A percentile compares a stretch with the other conserved stretches of the same genome.
These are phyloP conservation scores for Ommatoiulus sabulosus DNA, from an alignment of 2,888 invertebrate genomes.

Conservation along the genomic window DNA sequence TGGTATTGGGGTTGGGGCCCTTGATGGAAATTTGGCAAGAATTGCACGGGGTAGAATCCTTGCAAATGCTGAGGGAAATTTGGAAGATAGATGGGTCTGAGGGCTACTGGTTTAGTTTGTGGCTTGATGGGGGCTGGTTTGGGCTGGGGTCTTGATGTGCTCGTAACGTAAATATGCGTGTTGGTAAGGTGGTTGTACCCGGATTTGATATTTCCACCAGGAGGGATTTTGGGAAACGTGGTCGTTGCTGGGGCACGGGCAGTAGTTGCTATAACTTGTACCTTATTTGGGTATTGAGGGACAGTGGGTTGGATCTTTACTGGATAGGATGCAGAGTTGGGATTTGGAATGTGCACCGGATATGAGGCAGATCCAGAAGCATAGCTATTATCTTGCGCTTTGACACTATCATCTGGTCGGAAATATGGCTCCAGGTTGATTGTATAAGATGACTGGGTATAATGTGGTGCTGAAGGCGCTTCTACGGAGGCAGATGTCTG, in stretches of 20 bases:
- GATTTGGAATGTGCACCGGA: conserved; percentile 12
- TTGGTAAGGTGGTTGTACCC: conserved; percentile 10
- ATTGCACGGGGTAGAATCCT: neutral
- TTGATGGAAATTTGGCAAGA: neutral
- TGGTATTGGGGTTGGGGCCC: neutral
- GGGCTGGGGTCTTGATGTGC: neutral
- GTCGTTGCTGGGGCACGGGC: neutral
- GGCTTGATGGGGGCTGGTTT: conserved; percentile 31
- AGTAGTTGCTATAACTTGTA: neutral
- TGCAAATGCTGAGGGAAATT: conserved; percentile 28
- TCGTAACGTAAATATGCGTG: neutral
- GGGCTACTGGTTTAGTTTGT: neutral
- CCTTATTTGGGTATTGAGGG: neutral
- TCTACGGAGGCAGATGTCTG: conserved; percentile 23
- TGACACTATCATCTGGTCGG: neutral
- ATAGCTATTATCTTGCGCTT: neutral
- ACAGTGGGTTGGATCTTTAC: neutral
- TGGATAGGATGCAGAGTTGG: neutral
- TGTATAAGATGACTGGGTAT: conserved; percentile 37
- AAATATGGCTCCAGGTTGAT: conserved; percentile 7
- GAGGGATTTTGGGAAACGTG: neutral
- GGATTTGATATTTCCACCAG: neutral
- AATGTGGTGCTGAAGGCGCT: neutral
- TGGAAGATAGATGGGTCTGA: neutral
- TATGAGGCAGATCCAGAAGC: conserved; percentile 29